These are phyloP conservation scores for Vulpes ferrilata DNA, from an alignment of 2,113 vertebrate species.

Conservation along the genomic window DNA sequence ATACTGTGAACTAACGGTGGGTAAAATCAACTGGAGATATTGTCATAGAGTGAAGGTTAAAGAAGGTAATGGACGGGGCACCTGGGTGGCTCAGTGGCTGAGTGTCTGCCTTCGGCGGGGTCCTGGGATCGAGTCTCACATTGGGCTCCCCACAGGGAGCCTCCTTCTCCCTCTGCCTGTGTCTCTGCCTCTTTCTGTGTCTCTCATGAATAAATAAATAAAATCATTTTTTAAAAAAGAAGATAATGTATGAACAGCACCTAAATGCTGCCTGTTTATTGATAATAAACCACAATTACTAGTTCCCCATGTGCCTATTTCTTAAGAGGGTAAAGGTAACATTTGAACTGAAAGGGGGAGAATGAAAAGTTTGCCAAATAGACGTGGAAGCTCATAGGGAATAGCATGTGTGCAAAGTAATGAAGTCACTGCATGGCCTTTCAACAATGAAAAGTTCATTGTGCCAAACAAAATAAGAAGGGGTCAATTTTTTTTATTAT, in stretches of 20 bases:
- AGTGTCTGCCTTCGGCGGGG: no score
- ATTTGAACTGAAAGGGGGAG: not conserved
- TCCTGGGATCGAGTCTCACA: no score
- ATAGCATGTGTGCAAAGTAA: not conserved
- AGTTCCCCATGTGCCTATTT: not conserved
- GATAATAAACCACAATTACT: not conserved
- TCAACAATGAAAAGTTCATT: not conserved
- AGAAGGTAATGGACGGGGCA: not conserved
- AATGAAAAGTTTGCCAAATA: constrained; percentile 38
- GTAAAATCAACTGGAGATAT: constrained; percentile 33
- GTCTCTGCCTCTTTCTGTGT: no score
- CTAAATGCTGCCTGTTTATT: not conserved
- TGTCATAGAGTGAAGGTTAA: constrained; percentile 32
- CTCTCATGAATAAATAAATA: no score
- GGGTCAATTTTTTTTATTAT: not conserved
- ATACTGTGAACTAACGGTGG: not conserved
- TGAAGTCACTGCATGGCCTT: not conserved
- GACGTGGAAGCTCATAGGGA: not conserved
- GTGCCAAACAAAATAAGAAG: not conserved
- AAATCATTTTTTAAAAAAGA: not conserved
- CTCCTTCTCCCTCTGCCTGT: no score
- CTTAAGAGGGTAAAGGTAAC: constrained; percentile 24
- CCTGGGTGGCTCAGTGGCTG: no score
- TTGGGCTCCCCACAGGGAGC: no score
- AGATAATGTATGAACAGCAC: constrained; percentile 21